A percentile compares a stretch with the other conserved stretches of the same genome.
phyloP scores from a whole-genome alignment of 2,113 vertebrate species.

The Eonycteris spelaea region DNA sequence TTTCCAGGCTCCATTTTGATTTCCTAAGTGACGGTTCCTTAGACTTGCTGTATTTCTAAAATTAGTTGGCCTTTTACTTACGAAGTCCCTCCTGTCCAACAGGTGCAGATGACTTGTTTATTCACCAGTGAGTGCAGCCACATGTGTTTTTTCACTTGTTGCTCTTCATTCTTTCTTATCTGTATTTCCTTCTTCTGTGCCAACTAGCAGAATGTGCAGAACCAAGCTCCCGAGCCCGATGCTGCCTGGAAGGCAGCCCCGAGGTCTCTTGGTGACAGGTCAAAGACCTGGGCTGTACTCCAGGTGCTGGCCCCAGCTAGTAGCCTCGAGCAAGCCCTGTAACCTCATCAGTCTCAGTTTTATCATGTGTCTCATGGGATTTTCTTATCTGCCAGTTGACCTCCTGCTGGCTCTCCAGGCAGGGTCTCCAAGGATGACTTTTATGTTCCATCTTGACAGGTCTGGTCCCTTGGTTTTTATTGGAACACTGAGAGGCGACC shows the following conservation, averaged over 20 bases:
- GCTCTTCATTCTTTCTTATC: background rate
- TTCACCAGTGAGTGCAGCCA: background rate
- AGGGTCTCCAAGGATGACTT: background rate
- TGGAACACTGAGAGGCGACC: background rate
- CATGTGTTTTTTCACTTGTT: background rate
- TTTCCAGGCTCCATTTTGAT: constrained; percentile 10
- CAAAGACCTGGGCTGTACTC: background rate
- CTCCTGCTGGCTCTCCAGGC: background rate
- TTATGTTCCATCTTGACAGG: background rate
- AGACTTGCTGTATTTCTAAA: constrained; percentile 44
- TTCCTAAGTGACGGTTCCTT: background rate
- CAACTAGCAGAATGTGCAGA: background rate
- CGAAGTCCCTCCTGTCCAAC: background rate
- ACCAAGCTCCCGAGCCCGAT: background rate
- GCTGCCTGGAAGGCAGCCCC: too few species aligned
- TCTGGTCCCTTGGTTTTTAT: background rate
- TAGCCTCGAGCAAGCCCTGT: background rate
- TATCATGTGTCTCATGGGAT: background rate
- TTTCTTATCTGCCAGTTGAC: background rate
- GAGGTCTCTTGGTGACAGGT: background rate
- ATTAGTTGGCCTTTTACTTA: constrained; percentile 6
- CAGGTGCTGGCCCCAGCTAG: background rate
- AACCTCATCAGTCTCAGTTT: background rate
- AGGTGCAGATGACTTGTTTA: constrained; percentile 21
- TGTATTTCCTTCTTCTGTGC: background rate